phyloP scores from a whole-genome alignment of 2,113 vertebrate species.

The Gopherus flavomarginatus region DNA sequence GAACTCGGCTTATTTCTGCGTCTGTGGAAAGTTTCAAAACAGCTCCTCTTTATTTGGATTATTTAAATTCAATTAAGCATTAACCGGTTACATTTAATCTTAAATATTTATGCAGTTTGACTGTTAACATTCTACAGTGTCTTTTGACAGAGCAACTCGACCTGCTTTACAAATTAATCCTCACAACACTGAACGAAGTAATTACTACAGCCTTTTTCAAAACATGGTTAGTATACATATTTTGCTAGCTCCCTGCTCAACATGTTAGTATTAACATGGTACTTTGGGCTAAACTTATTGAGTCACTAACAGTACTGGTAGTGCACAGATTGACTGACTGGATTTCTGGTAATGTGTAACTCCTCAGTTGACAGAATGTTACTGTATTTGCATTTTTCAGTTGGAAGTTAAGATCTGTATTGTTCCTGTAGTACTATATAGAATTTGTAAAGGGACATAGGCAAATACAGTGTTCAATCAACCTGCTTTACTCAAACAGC shows the following conservation, averaged over 20 bases:
- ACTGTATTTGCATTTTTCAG: not conserved
- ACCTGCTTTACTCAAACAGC: not conserved
- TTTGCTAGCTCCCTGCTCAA: not conserved
- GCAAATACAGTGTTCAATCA: not conserved
- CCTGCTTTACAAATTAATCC: not conserved
- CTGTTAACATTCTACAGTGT: not conserved
- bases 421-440: not conserved
- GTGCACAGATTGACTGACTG: not conserved
- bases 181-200: too few species aligned
- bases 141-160: not conserved
- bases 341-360: not conserved
- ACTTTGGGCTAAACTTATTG: not conserved
- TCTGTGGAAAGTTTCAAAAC: not conserved
- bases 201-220: not conserved
- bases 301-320: not conserved
- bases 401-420: not conserved
- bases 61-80: not conserved
- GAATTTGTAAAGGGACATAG: not conserved
- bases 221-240: not conserved
- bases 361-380: not conserved
- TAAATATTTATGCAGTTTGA: not conserved
- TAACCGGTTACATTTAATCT: not conserved
- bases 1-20: not conserved
- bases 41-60: not conserved
- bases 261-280: not conserved